These are phyloP conservation scores for Carettochelys insculpta DNA, from an alignment of 2,113 vertebrate genomes.

Conservation along the genomic window DNA sequence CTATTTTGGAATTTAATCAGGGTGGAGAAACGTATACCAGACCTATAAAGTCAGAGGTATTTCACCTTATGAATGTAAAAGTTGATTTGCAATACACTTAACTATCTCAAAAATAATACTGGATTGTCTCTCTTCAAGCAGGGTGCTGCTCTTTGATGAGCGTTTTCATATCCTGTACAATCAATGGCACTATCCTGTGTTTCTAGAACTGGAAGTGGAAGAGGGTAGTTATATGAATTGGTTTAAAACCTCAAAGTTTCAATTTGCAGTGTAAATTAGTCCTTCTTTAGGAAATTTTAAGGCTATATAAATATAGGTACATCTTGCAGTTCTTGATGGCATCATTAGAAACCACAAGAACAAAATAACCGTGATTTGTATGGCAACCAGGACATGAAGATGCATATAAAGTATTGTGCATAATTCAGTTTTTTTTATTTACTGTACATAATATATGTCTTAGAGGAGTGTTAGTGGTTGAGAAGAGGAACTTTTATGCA, in stretches of 20 bases:
- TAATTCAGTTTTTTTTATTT: not conserved
- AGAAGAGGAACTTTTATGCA: not conserved
- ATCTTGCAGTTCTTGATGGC: not conserved
- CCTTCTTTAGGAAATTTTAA: not conserved
- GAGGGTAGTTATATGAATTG: not conserved
- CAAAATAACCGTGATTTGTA: not conserved
- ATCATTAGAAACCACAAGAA: not conserved
- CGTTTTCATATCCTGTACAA: not conserved
- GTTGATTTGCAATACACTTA: not conserved
- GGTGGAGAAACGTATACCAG: not conserved
- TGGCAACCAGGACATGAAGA: not conserved
- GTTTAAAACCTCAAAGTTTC: not conserved
- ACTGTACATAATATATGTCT: not conserved
- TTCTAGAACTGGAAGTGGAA: not conserved
- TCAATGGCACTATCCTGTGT: not conserved
- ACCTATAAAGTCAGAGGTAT: not conserved
- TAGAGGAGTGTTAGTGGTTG: slow-evolving; percentile 10
- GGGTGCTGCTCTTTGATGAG: not conserved
- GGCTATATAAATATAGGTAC: not conserved
- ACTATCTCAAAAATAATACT: not conserved
- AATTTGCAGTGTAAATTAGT: not conserved
- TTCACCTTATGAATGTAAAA: not conserved
- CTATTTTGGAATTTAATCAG: not conserved
- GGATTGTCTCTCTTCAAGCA: not conserved
- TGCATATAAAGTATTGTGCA: not conserved